Evolutionary conservation across 2,113 vertebrate species (phyloP).

Genomic region (Beaufortia kweichowensis): DNA sequence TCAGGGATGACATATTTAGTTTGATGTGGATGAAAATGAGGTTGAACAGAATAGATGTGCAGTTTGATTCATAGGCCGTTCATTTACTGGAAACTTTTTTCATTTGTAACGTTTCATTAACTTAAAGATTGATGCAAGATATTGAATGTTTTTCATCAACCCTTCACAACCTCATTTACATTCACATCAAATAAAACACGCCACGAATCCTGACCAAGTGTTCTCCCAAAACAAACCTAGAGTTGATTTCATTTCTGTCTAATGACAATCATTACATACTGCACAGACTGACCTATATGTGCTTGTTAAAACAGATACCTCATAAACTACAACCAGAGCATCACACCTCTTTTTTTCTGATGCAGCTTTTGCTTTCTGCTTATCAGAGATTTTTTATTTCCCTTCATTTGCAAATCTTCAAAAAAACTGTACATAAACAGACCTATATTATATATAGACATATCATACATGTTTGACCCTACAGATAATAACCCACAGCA

Average conservation of each 20-base stretch:
- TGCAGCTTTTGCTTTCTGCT: background rate
- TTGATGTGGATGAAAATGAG: no score
- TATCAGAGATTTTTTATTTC: background rate
- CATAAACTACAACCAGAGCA: background rate
- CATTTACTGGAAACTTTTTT: no score
- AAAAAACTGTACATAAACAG: conserved; percentile 5
- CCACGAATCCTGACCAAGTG: background rate
- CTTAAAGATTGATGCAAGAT: no score
- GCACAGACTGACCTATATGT: background rate
- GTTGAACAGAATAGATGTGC: no score
- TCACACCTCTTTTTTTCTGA: background rate
- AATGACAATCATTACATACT: background rate
- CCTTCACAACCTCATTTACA: background rate
- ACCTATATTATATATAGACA: background rate
- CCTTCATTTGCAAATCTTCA: background rate
- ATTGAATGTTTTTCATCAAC: no score
- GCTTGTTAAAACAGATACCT: background rate
- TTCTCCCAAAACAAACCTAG: background rate
- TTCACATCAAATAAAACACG: background rate
- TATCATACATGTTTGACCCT: background rate
- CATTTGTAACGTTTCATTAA: no score
- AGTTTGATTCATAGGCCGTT: no score
- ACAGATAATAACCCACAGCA: background rate
- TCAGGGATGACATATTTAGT: no score
- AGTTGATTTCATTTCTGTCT: background rate